Evolutionary conservation across 2,113 vertebrate species (phyloP).

Genomic region (Pelobates fuscus): DNA sequence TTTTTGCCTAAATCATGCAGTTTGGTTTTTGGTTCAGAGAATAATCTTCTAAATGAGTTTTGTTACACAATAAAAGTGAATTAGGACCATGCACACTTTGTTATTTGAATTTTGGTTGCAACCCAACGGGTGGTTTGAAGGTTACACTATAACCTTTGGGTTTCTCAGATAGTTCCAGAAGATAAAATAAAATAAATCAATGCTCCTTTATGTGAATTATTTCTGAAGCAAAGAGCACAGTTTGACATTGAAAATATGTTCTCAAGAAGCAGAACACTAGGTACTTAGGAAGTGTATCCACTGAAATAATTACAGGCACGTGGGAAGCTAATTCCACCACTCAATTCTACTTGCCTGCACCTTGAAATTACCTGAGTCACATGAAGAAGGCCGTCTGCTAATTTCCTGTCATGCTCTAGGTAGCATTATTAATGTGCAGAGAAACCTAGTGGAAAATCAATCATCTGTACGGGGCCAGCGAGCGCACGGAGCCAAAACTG

Average conservation of each 20-base stretch:
- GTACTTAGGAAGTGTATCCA: constrained; percentile 47
- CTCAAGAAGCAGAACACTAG: constrained; percentile 33
- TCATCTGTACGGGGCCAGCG: background rate
- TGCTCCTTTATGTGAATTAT: constrained; percentile 36
- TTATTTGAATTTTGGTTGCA: constrained; percentile 4
- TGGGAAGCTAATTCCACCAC: constrained; percentile 31
- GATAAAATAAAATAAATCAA: constrained; percentile 23
- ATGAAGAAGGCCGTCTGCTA: constrained; percentile 29
- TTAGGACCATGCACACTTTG: constrained; percentile 19
- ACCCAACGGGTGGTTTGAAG: background rate
- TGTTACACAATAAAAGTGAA: background rate
- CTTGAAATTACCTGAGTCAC: constrained; percentile 42
- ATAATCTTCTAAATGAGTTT: too few species aligned
- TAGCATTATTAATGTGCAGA: constrained; percentile 29
- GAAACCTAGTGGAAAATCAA: background rate
- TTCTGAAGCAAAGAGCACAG: constrained; percentile 47
- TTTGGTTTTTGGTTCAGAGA: too few species aligned
- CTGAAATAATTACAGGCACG: constrained; percentile 47
- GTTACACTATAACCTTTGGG: constrained; percentile 20
- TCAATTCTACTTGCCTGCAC: constrained; percentile 46
- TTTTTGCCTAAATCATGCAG: too few species aligned
- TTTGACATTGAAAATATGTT: constrained; percentile 48
- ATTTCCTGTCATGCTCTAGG: constrained; percentile 41
- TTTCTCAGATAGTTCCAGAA: constrained; percentile 15
- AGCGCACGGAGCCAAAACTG: background rate